These are phyloP conservation scores for Callosobruchus maculatus DNA, from an alignment of 2,888 invertebrate genomes.

Conservation along the genomic window DNA sequence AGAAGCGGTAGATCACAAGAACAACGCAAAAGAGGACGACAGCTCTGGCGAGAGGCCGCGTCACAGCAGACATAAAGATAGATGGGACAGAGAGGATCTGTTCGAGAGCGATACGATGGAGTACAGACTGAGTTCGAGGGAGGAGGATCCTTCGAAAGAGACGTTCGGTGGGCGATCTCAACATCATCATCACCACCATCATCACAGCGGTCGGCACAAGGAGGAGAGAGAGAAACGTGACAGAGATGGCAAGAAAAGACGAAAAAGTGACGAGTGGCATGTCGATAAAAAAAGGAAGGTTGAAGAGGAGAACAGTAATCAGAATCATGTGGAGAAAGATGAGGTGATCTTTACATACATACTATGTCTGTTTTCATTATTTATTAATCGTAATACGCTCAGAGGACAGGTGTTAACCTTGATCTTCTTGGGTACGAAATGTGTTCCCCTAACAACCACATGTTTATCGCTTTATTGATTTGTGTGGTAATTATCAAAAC, in stretches of 20 bases:
- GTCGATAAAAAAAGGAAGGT: constrained; percentile 16
- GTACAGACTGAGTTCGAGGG: neutral
- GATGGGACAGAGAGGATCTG: constrained; percentile 9
- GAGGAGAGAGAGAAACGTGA: constrained; percentile 2
- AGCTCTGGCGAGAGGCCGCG: neutral
- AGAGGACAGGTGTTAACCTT: no score
- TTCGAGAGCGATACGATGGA: neutral
- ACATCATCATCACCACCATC: neutral
- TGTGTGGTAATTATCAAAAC: no score
- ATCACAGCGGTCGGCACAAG: constrained; percentile 1
- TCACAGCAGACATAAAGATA: constrained; percentile 5
- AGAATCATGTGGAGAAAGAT: neutral
- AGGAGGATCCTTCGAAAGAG: neutral
- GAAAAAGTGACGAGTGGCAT: constrained; percentile 14
- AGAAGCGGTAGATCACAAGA: neutral
- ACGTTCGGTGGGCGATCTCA: neutral
- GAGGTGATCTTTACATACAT: neutral
- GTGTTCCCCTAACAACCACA: no score
- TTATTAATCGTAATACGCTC: no score
- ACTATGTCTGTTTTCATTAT: no score
- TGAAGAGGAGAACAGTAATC: constrained; percentile 8
- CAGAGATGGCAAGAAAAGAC: constrained; percentile 9
- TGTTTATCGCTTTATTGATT: no score
- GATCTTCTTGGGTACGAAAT: no score
- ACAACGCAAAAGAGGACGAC: neutral